Evolutionary conservation across 2,888 invertebrate species (phyloP).

Genomic region (Thecocarcelia acutangulata): DNA sequence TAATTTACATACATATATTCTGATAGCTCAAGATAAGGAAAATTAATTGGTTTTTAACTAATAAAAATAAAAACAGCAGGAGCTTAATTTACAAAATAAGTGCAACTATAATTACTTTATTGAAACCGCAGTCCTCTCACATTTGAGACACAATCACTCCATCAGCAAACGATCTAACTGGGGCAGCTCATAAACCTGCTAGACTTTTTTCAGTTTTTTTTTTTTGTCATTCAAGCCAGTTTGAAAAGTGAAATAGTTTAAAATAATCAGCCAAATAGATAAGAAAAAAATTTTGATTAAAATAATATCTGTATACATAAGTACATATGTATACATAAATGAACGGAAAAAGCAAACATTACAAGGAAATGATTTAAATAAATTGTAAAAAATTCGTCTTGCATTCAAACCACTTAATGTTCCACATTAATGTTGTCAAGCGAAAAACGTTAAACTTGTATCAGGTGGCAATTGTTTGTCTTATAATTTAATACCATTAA

Average conservation of each 20-base stretch:
- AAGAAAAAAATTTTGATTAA: background rate
- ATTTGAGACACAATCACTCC: background rate
- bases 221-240: no score
- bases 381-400: background rate
- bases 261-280: background rate
- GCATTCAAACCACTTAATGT: background rate
- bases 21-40: conserved; percentile 25
- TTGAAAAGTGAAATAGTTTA: background rate
- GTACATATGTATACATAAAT: no score
- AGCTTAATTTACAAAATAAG: background rate
- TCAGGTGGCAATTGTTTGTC: conserved; percentile 29
- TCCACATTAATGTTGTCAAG: no score
- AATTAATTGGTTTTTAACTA: conserved; percentile 38
- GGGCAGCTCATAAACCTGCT: no score
- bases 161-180: no score
- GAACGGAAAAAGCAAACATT: background rate
- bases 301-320: no score
- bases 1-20: background rate
- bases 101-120: no score
- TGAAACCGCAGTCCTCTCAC: background rate
- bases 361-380: background rate
- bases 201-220: no score
- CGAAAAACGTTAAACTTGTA: conserved; percentile 7
- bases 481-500: background rate
- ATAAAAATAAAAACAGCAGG: background rate